Base-by-base conservation (phyloP, 2,113 vertebrate genomes). In the Zonotrichia leucophrys region DNA sequence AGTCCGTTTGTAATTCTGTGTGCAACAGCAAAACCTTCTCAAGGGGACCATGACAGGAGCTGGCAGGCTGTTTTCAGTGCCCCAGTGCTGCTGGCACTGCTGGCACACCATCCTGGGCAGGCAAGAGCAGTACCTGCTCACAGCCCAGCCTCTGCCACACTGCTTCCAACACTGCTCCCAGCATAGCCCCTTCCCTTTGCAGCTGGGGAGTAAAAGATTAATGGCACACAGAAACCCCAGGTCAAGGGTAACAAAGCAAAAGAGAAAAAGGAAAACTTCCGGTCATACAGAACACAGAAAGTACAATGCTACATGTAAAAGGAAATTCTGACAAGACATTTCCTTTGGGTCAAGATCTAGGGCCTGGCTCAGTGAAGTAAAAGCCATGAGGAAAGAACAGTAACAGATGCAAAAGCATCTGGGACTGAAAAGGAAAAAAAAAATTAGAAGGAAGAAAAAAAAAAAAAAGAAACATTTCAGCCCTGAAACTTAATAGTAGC, bases 401-500 rank as follows among this genome's bases (percentile, higher is more conserved):
- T 31, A 95, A 83, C 64, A 84, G 80, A 89, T 79, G 80, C 69
- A 89, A 84, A 91, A 96, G 67, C 77, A 89, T 74, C 70, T 92
- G 90, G 66, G 84, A 93, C 23, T 59, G 49, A 64, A 68, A 90
- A 73, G 11, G n/a, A 50, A 41, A 53, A 59, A 59, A 15, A 67
- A 55, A 49, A 50, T 24, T 28, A 15, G 24, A 12, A 42, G 2
- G 22, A 39, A 21, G 21, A 19, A 55, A 25, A 22, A 22, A 56
- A 56, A n/a, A n/a, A 15, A 18, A 53, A 15, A 44, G 7, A 69
- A 87, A 83, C 28, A 28, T 55, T 92, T 89, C 67, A 95, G 69
- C 88, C 50, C 91, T 87, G 91, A 76, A 95, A 92, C 46, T 91
- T 94, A 97, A 94, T 87, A 92, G 92, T 85, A 95, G 87, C 78